These are phyloP conservation scores for Argopecten irradians DNA, from an alignment of 1,140 invertebrate genomes.

Conservation along the genomic window DNA sequence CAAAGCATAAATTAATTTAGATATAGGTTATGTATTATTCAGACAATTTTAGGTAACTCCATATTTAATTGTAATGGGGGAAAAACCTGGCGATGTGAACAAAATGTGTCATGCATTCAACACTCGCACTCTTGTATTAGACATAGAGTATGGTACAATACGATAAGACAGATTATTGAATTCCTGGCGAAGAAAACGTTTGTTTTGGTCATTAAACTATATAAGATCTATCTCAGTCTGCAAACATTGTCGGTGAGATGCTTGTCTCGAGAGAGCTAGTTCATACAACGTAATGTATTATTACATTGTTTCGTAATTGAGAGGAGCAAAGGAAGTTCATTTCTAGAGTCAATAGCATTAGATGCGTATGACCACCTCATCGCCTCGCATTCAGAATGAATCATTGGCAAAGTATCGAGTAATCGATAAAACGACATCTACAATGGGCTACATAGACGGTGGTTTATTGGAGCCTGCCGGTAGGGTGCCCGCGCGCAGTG, in stretches of 20 bases:
- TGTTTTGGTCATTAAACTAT: background rate
- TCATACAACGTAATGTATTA: background rate
- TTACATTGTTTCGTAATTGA: constrained; percentile 10
- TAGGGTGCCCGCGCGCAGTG: background rate
- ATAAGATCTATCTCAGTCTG: background rate
- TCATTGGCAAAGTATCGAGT: background rate
- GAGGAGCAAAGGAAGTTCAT: constrained; percentile 1
- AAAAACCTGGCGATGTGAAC: too few species aligned
- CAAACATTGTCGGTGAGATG: background rate
- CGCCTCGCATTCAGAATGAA: constrained; percentile 7
- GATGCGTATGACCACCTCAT: constrained; percentile 7
- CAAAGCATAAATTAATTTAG: too few species aligned
- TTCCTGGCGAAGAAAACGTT: background rate
- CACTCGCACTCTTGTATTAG: too few species aligned
- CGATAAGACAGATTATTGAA: too few species aligned
- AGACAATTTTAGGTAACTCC: too few species aligned
- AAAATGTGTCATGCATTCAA: too few species aligned
- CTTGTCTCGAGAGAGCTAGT: background rate
- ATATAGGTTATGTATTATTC: too few species aligned
- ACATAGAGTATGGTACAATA: too few species aligned
- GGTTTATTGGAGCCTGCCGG: background rate
- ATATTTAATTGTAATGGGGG: too few species aligned
- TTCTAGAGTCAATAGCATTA: constrained; percentile 6
- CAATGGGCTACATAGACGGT: background rate
- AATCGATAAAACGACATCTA: background rate